These are phyloP conservation scores for Ammodramus savannarum DNA, from an alignment of 2,113 vertebrate genomes.

Conservation along the genomic window DNA sequence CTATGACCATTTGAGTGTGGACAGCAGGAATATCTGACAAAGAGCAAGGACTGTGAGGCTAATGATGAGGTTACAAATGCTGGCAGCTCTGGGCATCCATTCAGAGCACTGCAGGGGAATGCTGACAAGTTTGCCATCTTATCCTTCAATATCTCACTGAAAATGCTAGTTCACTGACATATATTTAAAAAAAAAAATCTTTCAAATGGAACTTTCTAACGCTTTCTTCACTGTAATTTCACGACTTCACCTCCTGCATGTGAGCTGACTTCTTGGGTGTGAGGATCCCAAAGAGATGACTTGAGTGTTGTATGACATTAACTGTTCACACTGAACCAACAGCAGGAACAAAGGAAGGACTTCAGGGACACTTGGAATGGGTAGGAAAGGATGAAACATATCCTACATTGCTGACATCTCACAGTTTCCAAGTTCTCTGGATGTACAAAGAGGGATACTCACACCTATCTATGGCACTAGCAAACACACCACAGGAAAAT, in stretches of 20 bases:
- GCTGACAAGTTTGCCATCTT: not conserved
- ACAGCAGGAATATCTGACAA: not conserved
- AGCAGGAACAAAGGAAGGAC: not conserved
- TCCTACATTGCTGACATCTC: not conserved
- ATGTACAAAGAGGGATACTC: not conserved
- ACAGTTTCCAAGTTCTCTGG: not conserved
- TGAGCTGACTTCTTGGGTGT: not conserved
- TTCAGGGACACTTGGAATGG: not conserved
- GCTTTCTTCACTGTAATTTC: not conserved
- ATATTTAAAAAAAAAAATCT: not conserved
- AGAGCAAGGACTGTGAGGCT: not conserved
- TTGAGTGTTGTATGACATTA: not conserved
- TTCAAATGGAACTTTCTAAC: not conserved
- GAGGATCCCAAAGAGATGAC: not conserved
- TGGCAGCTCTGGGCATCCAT: not conserved
- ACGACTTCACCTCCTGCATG: not conserved
- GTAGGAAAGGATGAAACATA: not conserved
- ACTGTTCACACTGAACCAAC: not conserved
- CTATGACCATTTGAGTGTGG: not conserved
- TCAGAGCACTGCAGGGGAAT: not conserved
- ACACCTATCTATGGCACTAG: not conserved
- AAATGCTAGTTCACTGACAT: not conserved
- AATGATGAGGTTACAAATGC: not conserved
- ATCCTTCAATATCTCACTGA: not conserved
- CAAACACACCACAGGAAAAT: not conserved